phyloP scores from a whole-genome alignment of 2,888 invertebrate species.

The Acronicta psi region DNA sequence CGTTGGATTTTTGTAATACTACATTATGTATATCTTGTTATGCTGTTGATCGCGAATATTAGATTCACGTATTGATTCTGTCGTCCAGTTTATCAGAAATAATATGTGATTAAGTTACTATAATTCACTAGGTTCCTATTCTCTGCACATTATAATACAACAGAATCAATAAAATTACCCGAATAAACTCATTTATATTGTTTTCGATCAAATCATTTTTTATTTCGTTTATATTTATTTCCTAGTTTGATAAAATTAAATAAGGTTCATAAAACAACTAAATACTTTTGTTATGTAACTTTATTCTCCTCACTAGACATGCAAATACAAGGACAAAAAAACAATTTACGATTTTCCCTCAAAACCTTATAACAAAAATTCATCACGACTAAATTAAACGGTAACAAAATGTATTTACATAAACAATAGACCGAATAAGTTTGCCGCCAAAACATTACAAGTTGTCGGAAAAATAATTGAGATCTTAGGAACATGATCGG shows the following conservation, averaged over 20 bases:
- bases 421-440: slow-evolving; percentile 57
- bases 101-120: slow-evolving; percentile 59
- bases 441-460: slow-evolving; percentile 52
- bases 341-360: slow-evolving; percentile 69
- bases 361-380: slow-evolving; percentile 72
- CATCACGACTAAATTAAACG: slow-evolving; percentile 73
- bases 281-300: slow-evolving; percentile 76
- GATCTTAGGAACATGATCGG: slow-evolving; percentile 70
- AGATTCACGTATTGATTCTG: slow-evolving; percentile 59
- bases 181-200: slow-evolving; percentile 65
- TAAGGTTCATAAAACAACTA: slow-evolving; percentile 52
- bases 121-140: slow-evolving; percentile 56
- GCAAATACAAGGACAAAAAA: slow-evolving; percentile 84
- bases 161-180: slow-evolving; percentile 69
- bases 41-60: slow-evolving; percentile 46
- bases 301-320: slow-evolving; percentile 87
- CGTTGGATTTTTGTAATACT: slow-evolving; percentile 61
- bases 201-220: slow-evolving; percentile 52
- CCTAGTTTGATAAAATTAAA: slow-evolving; percentile 7
- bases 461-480: slow-evolving; percentile 57
- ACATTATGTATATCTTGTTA: slow-evolving; percentile 56
- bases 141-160: slow-evolving; percentile 63
- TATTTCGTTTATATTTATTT: slow-evolving; percentile 31
- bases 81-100: slow-evolving; percentile 52
- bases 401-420: slow-evolving; percentile 80